A percentile compares a stretch with the other conserved stretches of the same genome.
phyloP scores from a whole-genome alignment of 2,113 vertebrate species.

The Gopherus evgoodei region DNA sequence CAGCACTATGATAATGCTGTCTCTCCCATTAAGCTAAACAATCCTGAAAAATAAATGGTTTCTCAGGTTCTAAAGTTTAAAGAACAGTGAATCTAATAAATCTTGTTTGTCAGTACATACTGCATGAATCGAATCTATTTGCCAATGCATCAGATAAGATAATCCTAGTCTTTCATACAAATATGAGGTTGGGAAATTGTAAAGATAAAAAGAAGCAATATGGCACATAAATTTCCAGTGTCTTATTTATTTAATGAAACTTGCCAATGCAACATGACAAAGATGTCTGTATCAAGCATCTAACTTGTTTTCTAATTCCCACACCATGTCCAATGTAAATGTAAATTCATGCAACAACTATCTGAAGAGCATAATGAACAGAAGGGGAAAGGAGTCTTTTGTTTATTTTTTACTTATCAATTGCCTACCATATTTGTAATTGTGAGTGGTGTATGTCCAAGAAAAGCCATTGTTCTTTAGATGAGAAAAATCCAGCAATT shows the following conservation, averaged over 20 bases:
- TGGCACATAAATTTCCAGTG: neutral
- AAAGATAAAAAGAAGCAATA: neutral
- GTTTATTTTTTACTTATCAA: neutral
- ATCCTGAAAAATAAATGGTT: neutral
- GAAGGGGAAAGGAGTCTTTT: neutral
- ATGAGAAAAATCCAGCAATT: neutral
- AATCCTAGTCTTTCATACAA: neutral
- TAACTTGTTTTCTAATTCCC: neutral
- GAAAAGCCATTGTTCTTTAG: neutral
- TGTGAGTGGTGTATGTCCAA: neutral
- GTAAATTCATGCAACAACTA: neutral
- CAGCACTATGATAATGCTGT: neutral
- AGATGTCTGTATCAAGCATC: neutral
- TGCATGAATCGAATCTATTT: neutral
- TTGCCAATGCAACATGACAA: neutral
- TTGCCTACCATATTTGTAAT: neutral
- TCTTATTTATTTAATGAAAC: neutral
- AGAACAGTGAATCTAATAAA: neutral
- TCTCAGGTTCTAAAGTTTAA: neutral
- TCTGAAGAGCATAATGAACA: neutral
- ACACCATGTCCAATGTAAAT: neutral
- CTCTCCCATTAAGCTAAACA: neutral
- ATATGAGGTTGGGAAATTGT: neutral
- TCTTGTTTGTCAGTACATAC: neutral
- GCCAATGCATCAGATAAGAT: neutral